Percentiles rank a stretch among this genome's conserved stretches.
phyloP scores from a whole-genome alignment of 2,888 invertebrate genomes.

The Cistogaster globosa region DNA sequence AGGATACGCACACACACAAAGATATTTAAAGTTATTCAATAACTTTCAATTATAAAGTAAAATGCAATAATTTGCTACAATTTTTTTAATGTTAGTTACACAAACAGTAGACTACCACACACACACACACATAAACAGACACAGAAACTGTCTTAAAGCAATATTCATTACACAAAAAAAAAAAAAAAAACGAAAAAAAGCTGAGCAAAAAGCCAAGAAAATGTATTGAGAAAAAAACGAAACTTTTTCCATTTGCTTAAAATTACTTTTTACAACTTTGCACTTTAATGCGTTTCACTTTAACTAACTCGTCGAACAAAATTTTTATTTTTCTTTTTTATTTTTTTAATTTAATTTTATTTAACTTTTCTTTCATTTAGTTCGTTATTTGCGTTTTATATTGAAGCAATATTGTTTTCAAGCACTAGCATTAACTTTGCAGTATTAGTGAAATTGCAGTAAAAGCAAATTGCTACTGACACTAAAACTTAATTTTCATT shows the following conservation, averaged over 20 bases:
- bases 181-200: not conserved
- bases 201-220: slow-evolving; percentile 41
- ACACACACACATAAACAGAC: not conserved
- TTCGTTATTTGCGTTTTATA: slow-evolving; percentile 29
- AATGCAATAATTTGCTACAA: slow-evolving; percentile 67
- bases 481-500: no score
- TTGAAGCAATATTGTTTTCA: not conserved
- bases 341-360: slow-evolving; percentile 57
- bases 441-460: no score
- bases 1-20: not conserved
- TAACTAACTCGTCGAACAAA: slow-evolving; percentile 69
- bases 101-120: not conserved
- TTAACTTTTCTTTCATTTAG: slow-evolving; percentile 59
- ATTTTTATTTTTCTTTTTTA: slow-evolving; percentile 50
- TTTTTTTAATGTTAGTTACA: slow-evolving; percentile 11
- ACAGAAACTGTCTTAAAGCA: not conserved
- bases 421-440: not conserved
- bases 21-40: slow-evolving; percentile 68
- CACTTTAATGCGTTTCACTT: slow-evolving; percentile 80
- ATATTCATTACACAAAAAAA: not conserved
- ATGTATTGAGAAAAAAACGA: slow-evolving; percentile 22
- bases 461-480: no score
- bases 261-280: slow-evolving; percentile 79
- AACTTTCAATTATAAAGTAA: slow-evolving; percentile 70
- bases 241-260: slow-evolving; percentile 74